These are phyloP conservation scores for Hemicrepidius hirtus DNA, from an alignment of 2,888 invertebrate species.

Conservation along the genomic window DNA sequence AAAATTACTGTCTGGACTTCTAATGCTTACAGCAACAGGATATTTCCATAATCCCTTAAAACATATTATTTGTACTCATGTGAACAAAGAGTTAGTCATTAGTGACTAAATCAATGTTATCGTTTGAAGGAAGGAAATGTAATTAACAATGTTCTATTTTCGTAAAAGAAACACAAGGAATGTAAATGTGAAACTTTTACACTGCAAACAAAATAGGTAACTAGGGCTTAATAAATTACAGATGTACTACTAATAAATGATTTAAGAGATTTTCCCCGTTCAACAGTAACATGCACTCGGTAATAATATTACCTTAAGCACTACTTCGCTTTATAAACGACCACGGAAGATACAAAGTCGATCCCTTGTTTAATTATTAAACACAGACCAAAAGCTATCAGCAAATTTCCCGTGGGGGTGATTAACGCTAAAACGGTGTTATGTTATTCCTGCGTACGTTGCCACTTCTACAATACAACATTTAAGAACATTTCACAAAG, in stretches of 20 bases:
- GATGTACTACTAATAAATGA: not conserved
- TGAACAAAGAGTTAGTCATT: too few species aligned
- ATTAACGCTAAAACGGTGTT: conserved; percentile 57
- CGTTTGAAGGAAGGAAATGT: too few species aligned
- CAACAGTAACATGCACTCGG: not conserved
- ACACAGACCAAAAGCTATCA: conserved; percentile 60
- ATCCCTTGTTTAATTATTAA: conserved; percentile 59
- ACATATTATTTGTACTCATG: too few species aligned
- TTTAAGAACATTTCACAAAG: conserved; percentile 40
- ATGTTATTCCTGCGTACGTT: conserved; percentile 40
- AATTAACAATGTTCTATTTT: not conserved
- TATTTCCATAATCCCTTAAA: not conserved
- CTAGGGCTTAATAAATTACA: not conserved
- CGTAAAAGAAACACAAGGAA: not conserved
- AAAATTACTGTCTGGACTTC: conserved; percentile 32
- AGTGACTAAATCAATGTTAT: too few species aligned
- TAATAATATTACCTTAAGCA: conserved; percentile 9
- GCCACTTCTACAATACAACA: conserved; percentile 36
- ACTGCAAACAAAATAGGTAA: not conserved
- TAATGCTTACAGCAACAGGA: not conserved
- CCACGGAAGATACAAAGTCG: conserved; percentile 62
- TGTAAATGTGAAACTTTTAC: not conserved
- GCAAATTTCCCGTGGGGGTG: conserved; percentile 62
- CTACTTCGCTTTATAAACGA: conserved; percentile 22
- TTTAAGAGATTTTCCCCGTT: not conserved